phyloP scores from a whole-genome alignment of 2,797 vertebrate genomes.

The Hydrolagus colliei region DNA sequence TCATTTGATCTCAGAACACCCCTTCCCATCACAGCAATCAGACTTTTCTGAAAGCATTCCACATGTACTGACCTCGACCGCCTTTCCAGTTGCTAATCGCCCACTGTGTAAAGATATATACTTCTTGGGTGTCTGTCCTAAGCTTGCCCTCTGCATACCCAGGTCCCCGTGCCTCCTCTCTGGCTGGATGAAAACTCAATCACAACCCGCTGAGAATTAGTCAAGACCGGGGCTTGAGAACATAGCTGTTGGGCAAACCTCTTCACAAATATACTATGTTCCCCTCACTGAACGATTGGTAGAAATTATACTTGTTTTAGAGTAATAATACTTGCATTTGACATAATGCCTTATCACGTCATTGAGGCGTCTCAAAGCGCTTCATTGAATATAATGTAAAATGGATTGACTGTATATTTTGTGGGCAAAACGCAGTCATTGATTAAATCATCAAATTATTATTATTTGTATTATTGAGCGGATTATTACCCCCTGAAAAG shows the following conservation, averaged over 20 bases:
- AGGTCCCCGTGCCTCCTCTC: not conserved
- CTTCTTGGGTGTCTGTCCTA: not conserved
- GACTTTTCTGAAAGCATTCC: not conserved
- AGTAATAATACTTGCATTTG: too few relatives aligned
- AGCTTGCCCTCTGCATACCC: not conserved
- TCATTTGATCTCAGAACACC: not conserved
- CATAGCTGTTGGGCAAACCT: not conserved
- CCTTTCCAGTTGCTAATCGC: not conserved
- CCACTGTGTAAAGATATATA: not conserved
- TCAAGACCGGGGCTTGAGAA: not conserved
- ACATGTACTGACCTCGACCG: not conserved
- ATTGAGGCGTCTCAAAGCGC: too few relatives aligned
- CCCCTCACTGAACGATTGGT: not conserved
- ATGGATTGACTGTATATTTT: too few relatives aligned
- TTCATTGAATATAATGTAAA: too few relatives aligned
- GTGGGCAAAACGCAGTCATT: too few relatives aligned
- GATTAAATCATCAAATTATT: too few relatives aligned
- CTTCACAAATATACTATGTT: conserved; percentile 15
- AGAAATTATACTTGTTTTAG: too few relatives aligned
- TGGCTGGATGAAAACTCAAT: not conserved
- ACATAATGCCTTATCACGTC: too few relatives aligned
- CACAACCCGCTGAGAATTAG: not conserved
- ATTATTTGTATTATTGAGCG: too few relatives aligned
- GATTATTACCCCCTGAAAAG: too few relatives aligned
- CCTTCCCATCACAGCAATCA: not conserved